Evolutionary conservation across 2,797 vertebrate genomes (phyloP).

Genomic region (Buphagus erythrorhynchus): DNA sequence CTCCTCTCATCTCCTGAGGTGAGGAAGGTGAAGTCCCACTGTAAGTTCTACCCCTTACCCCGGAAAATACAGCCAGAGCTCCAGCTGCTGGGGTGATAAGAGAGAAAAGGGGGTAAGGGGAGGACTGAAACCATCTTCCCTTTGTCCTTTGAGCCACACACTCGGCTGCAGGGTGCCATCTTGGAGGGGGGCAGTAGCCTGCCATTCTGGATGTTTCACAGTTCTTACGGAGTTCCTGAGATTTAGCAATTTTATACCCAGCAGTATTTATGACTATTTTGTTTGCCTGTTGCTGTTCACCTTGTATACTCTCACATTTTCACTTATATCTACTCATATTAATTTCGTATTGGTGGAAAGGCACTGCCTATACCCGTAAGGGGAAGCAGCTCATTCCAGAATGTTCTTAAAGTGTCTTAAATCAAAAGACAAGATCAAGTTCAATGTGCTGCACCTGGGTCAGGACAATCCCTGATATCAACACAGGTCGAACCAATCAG

Average conservation of each 20-base stretch:
- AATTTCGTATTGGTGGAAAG: background rate
- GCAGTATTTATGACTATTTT: background rate
- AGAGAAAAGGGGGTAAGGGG: background rate
- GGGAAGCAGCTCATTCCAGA: background rate
- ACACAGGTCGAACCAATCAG: background rate
- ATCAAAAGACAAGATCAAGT: background rate
- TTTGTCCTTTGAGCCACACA: background rate
- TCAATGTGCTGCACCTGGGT: background rate
- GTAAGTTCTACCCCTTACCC: rapidly evolving
- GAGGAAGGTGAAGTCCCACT: rapidly evolving
- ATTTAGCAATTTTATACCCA: background rate
- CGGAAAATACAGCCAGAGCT: rapidly evolving
- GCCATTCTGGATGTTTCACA: background rate
- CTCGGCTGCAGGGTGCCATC: rapidly evolving
- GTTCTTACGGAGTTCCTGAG: background rate
- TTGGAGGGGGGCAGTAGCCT: background rate
- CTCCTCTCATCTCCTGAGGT: background rate
- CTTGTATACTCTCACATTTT: background rate
- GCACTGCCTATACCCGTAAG: background rate
- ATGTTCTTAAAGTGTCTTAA: background rate
- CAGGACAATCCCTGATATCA: background rate
- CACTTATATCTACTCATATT: background rate
- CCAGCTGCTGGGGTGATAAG: background rate
- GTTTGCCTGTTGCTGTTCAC: background rate
- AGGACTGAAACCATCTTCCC: background rate